These are phyloP conservation scores for Perdix hodgsoniae DNA, from an alignment of 2,797 vertebrate genomes.

Conservation along the genomic window DNA sequence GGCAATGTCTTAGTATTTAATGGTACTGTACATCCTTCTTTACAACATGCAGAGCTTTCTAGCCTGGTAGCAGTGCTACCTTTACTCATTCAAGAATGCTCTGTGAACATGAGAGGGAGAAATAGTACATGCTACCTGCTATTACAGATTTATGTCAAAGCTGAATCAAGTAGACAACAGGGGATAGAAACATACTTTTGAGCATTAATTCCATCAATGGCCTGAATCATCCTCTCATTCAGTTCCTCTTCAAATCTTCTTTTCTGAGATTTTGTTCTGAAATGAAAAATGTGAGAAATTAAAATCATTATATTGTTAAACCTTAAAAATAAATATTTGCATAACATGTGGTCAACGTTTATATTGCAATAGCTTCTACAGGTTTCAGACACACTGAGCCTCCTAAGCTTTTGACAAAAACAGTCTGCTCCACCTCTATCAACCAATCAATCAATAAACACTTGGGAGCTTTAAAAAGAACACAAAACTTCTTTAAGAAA, in stretches of 20 bases:
- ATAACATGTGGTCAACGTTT: not conserved
- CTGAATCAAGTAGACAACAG: not conserved
- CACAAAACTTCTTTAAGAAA: not conserved
- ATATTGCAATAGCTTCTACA: not conserved
- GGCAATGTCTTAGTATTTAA: not conserved
- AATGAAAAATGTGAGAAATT: constrained; percentile 1
- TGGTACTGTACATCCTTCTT: not conserved
- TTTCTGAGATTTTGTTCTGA: constrained; percentile 94
- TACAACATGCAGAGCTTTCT: not conserved
- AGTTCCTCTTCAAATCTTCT: constrained; percentile 94
- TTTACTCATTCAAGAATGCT: not conserved
- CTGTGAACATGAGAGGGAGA: not conserved
- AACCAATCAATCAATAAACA: not conserved
- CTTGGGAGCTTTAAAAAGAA: not conserved
- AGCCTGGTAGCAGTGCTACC: fast-evolving
- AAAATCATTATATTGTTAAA: not conserved
- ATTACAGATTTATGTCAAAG: not conserved
- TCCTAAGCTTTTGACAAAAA: not conserved
- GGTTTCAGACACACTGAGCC: not conserved
- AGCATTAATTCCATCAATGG: constrained; percentile 94
- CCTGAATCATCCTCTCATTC: constrained; percentile 94
- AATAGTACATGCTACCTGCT: not conserved
- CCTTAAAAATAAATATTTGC: not conserved
- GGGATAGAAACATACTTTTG: constrained; percentile 87
- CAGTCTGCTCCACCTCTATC: not conserved